Conservation (phyloP, 1,140 invertebrate species). For the Drosophila pandora region DNA sequence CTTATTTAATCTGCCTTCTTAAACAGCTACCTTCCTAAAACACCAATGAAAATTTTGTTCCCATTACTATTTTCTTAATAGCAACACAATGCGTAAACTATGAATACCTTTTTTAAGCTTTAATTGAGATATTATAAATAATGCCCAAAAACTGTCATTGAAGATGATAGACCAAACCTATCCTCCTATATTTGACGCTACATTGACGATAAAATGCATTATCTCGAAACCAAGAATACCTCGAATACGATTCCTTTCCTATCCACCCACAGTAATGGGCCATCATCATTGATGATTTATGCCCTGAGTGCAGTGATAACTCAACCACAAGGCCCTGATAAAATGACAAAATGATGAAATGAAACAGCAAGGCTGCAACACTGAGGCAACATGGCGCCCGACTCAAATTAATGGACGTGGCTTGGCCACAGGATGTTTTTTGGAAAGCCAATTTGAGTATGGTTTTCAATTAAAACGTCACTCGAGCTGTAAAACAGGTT, state of each 20-base stretch:
- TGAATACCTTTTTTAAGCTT: too few species aligned
- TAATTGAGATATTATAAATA: too few species aligned
- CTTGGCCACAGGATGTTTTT: slow-evolving; percentile 21
- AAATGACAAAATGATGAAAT: slow-evolving; percentile 16
- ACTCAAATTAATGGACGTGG: slow-evolving; percentile 47
- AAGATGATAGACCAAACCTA: too few species aligned
- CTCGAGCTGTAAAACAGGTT: slow-evolving; percentile 45
- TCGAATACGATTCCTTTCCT: neutral
- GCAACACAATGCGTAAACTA: too few species aligned
- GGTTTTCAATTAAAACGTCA: slow-evolving; percentile 64
- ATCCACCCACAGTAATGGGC: neutral
- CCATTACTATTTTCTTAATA: neutral
- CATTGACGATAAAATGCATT: too few species aligned
- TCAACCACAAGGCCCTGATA: slow-evolving; percentile 20
- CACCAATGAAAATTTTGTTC: slow-evolving; percentile 73
- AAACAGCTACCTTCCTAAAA: slow-evolving; percentile 37
- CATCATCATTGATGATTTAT: slow-evolving; percentile 54
- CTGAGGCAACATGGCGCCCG: slow-evolving; percentile 42
- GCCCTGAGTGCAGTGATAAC: slow-evolving; percentile 50
- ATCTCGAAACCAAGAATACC: too few species aligned
- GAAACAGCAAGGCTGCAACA: slow-evolving; percentile 10
- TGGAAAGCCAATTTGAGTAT: slow-evolving; percentile 43
- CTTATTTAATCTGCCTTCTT: neutral
- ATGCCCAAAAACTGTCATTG: too few species aligned
- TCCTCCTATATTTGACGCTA: too few species aligned